Evolutionary conservation across 1,140 invertebrate species (phyloP).

Genomic region (Sarcophaga peregrina): DNA sequence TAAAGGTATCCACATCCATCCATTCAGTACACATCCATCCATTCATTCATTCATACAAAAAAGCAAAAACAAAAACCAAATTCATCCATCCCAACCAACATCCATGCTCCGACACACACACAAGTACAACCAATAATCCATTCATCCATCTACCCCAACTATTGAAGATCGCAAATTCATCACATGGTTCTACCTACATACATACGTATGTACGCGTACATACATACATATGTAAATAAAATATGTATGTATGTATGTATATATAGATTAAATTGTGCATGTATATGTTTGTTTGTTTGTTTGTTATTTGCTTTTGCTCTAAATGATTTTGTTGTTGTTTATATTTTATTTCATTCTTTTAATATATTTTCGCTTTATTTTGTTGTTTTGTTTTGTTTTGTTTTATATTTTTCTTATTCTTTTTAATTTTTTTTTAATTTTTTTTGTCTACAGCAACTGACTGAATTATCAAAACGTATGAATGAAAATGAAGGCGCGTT

Average conservation of each 20-base stretch:
- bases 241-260: neutral
- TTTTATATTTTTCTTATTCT: neutral
- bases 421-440: neutral
- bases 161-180: no score
- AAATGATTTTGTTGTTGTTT: slow-evolving; percentile 1
- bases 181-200: neutral
- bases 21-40: no score
- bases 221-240: neutral
- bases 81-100: no score
- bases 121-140: slow-evolving; percentile 4
- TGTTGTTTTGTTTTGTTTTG: neutral
- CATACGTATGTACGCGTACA: neutral
- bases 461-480: slow-evolving; percentile 30
- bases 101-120: neutral
- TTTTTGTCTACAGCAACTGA: neutral
- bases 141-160: slow-evolving; percentile 14
- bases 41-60: no score
- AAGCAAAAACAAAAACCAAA: no score
- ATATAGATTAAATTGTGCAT: slow-evolving; percentile 19
- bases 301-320: neutral
- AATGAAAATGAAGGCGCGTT: slow-evolving; percentile 36
- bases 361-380: neutral
- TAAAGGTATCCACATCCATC: slow-evolving; percentile 23
- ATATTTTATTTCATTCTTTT: neutral
- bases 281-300: neutral